These are phyloP conservation scores for Tympanoctomys barrerae DNA, from an alignment of 2,797 vertebrate species.

Conservation along the genomic window DNA sequence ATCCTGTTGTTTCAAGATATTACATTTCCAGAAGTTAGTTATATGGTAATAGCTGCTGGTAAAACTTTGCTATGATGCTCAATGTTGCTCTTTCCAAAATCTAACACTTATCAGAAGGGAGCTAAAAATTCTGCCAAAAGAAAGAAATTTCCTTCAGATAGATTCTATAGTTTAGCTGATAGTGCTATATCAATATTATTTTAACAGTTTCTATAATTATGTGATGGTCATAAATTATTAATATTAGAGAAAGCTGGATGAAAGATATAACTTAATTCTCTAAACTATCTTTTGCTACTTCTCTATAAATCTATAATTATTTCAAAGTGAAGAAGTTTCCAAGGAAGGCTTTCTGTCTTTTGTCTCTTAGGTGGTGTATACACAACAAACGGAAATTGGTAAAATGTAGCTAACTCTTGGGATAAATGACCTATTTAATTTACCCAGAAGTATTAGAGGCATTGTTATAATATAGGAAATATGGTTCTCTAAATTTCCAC, in stretches of 20 bases:
- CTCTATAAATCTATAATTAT: constrained; percentile 9
- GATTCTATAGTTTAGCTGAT: neutral
- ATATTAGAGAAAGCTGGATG: neutral
- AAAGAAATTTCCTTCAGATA: constrained; percentile 11
- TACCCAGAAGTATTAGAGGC: neutral
- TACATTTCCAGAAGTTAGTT: neutral
- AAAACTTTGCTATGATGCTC: neutral
- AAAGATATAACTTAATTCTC: neutral
- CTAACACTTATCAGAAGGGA: neutral
- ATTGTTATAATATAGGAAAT: neutral
- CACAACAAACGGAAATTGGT: neutral
- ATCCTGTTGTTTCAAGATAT: neutral
- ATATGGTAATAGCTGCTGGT: neutral
- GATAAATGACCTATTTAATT: neutral
- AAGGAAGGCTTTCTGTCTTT: neutral
- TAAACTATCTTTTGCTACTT: neutral
- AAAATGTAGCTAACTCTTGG: neutral
- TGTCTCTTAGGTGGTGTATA: neutral
- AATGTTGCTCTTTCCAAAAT: neutral
- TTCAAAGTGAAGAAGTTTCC: constrained; percentile 12
- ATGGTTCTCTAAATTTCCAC: neutral
- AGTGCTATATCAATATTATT: neutral
- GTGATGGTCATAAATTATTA: neutral
- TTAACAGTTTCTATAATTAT: constrained; percentile 17
- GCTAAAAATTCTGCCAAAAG: neutral